phyloP scores from a whole-genome alignment of 2,888 invertebrate species.

The Cerastoderma edule region DNA sequence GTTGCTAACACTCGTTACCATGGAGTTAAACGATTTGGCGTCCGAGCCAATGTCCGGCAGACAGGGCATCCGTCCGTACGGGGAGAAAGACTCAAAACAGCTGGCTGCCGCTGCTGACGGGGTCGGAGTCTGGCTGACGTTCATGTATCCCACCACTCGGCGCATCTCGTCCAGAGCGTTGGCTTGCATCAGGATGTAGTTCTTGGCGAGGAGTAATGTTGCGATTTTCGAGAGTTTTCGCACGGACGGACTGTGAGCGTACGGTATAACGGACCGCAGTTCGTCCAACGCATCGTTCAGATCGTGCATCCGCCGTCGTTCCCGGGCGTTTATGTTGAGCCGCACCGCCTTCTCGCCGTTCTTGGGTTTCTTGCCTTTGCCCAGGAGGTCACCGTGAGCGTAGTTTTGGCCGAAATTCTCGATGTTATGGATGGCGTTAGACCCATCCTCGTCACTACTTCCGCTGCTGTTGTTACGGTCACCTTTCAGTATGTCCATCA shows the following conservation, averaged over 20 bases:
- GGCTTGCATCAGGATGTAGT: conserved; percentile 83
- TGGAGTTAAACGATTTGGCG: conserved; percentile 39
- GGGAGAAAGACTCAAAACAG: conserved; percentile 65
- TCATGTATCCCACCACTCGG: conserved; percentile 81
- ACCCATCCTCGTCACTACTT: conserved; percentile 59
- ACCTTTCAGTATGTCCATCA: conserved; percentile 51
- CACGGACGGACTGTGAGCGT: conserved; percentile 83
- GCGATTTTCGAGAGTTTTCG: conserved; percentile 83
- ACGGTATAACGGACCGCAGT: conserved; percentile 83
- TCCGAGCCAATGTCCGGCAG: conserved; percentile 49
- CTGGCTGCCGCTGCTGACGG: conserved; percentile 33
- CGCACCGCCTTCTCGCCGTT: conserved; percentile 71
- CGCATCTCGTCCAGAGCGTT: conserved; percentile 83
- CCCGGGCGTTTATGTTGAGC: conserved; percentile 84
- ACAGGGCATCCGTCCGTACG: conserved; percentile 63
- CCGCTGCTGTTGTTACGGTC: conserved; percentile 48
- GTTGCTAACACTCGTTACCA: conserved; percentile 19
- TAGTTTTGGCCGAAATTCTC: conserved; percentile 55
- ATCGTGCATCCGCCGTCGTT: conserved; percentile 85
- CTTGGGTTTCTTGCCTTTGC: conserved; percentile 54
- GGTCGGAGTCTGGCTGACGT: conserved; percentile 74
- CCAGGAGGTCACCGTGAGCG: conserved; percentile 43
- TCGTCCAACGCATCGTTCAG: conserved; percentile 84
- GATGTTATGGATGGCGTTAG: conserved; percentile 33
- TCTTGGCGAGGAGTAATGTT: conserved; percentile 82